A percentile compares a stretch with the other conserved stretches of the same genome.
Evolutionary conservation across 2,113 vertebrate species (phyloP).

Genomic region (Piaya cayana): DNA sequence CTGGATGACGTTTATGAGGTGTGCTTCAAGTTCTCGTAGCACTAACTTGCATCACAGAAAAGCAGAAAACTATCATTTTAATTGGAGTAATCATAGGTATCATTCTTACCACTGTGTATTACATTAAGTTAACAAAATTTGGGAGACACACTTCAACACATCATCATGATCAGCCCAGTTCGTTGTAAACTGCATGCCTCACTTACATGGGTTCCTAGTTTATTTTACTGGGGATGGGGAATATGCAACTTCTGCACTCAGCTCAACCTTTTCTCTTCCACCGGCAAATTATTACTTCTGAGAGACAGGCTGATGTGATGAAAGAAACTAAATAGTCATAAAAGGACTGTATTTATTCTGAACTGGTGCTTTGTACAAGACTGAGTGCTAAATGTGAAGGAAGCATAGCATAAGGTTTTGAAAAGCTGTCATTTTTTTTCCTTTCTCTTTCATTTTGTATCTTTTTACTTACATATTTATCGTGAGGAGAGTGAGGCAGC

Average conservation of each 20-base stretch:
- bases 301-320: neutral
- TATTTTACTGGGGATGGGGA: slow-evolving; percentile 27
- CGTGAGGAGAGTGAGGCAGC: neutral
- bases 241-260: slow-evolving; percentile 5
- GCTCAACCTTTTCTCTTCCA: slow-evolving; percentile 4
- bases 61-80: slow-evolving; percentile 57
- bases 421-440: neutral
- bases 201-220: slow-evolving; percentile 59
- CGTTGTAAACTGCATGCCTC: slow-evolving; percentile 62
- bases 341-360: neutral
- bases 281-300: neutral
- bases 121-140: slow-evolving; percentile 72
- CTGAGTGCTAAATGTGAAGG: neutral
- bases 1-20: slow-evolving; percentile 19
- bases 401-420: neutral
- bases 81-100: slow-evolving; percentile 60
- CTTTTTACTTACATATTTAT: neutral
- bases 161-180: slow-evolving; percentile 43
- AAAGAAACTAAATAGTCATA: neutral
- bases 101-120: slow-evolving; percentile 37
- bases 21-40: slow-evolving; percentile 19
- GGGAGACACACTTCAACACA: slow-evolving; percentile 61
- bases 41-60: slow-evolving; percentile 11
- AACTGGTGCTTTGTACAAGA: neutral
- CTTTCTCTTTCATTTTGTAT: neutral